Evolutionary conservation across 2,113 vertebrate species (phyloP), one percentile per base, ranked within the genome.

Genomic region (Charina bottae): DNA sequence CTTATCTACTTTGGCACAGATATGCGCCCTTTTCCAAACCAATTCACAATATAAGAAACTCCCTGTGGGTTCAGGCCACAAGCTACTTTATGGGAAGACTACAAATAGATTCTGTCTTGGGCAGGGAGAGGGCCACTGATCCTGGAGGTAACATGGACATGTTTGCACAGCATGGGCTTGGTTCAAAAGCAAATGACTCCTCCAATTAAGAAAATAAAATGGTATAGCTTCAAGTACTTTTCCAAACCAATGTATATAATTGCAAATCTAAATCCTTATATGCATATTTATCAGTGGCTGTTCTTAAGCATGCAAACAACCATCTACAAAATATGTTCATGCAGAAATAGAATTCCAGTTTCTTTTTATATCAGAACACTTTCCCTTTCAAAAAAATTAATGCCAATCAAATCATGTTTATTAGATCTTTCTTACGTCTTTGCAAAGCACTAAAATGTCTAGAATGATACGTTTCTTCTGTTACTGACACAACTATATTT

Each of bases 331-430:
- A 58, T 72, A 91, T 83, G 86, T 83, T 92, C 33, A 24, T 60
- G 55, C 64, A 92, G 68, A 88, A 88, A 68, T 72, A 87, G 6
- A 15, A 37, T 68, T 68, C 26, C 9, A 56, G 13, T 72, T 72
- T 72, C 4, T 72, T 72, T 72, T 72, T 72, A 72, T 72, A 72
- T 72, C n/a, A 17, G n/a, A 72, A n/a, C 49, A 53, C 17, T 54
- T 37, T 11, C n/a, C 49, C 88, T 89, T 33, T 68, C 33, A 89
- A 62, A 37, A 7, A 11, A 59, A 60, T 0, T n/a, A 60, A 88
- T 92, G 83, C 60, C 91, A 6, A 72, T 92, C 59, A 91, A 93
- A 78, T 64, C 37, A 84, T 90, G 58, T 60, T 89, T 62, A 85
- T 87, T 92, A 86, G 83, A 89, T 49, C 0, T 59, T 15, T 26